Evolutionary conservation across 2,888 invertebrate genomes (phyloP).

Genomic region (Xestia ashworthii): DNA sequence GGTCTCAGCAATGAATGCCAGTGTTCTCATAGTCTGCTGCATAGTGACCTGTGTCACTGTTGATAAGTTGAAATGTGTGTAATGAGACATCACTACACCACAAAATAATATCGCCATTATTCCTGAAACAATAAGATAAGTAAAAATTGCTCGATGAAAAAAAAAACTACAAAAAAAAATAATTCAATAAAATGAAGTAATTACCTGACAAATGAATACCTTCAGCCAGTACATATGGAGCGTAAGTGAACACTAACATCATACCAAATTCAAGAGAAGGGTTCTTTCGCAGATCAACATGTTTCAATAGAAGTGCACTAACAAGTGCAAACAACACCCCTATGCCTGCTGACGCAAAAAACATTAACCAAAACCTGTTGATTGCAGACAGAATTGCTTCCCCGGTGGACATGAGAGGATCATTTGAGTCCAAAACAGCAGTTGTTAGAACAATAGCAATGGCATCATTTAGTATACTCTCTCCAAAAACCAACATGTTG

Average conservation of each 20-base stretch:
- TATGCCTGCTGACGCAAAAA: conserved; percentile 99
- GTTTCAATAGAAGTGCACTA: conserved; percentile 97
- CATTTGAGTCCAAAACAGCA: conserved; percentile 93
- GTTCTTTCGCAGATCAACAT: conserved; percentile 98
- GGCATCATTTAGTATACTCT: conserved; percentile 99
- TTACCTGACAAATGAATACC: conserved; percentile 97
- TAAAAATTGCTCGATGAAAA: background rate
- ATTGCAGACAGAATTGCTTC: conserved; percentile 97
- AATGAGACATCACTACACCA: conserved; percentile 99
- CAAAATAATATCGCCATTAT: conserved; percentile 99
- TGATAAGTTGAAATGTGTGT: conserved; percentile 99
- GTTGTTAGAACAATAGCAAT: conserved; percentile 99
- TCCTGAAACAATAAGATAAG: conserved; percentile 89
- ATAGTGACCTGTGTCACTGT: conserved; percentile 99
- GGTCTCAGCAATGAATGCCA: conserved; percentile 99
- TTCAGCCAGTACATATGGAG: conserved; percentile 99
- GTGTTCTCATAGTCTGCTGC: conserved; percentile 99
- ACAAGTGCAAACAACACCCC: conserved; percentile 98
- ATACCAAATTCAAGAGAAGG: conserved; percentile 99
- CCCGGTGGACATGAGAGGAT: conserved; percentile 92
- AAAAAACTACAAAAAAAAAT: background rate
- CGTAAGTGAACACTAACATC: conserved; percentile 99
- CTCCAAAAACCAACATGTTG: conserved; percentile 99
- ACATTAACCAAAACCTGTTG: conserved; percentile 98
- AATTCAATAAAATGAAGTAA: conserved; percentile 13